Conservation (phyloP, 1,140 invertebrate species). For the Macrocentrus cingulum region DNA sequence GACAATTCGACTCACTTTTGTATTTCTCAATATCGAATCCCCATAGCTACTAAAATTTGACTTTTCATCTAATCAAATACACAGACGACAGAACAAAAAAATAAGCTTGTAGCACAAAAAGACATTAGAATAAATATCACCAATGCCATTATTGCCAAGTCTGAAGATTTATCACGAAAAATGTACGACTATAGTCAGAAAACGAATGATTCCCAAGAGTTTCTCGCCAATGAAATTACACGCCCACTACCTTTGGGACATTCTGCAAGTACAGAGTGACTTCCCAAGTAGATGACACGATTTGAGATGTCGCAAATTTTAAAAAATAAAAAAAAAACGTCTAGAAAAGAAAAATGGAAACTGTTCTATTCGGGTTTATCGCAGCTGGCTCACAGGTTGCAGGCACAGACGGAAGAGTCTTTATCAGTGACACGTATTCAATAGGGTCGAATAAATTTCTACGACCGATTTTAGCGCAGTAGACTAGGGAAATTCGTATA, state of each 20-base stretch:
- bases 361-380: too few relatives aligned
- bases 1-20: too few relatives aligned
- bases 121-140: slow-evolving; percentile 4
- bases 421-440: slow-evolving; percentile 4
- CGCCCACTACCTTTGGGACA: not conserved
- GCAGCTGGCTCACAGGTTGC: too few relatives aligned
- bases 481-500: slow-evolving; percentile 6
- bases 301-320: not conserved
- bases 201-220: slow-evolving; percentile 47
- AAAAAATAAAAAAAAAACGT: too few relatives aligned
- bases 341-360: too few relatives aligned
- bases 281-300: slow-evolving; percentile 2
- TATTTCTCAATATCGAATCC: too few relatives aligned
- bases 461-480: not conserved
- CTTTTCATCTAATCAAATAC: too few relatives aligned
- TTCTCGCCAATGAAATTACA: not conserved
- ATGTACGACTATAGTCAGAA: slow-evolving; percentile 33
- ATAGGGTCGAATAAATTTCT: slow-evolving; percentile 7
- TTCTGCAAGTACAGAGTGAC: not conserved
- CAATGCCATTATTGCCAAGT: slow-evolving; percentile 22
- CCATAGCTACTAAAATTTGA: too few relatives aligned
- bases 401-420: not conserved
- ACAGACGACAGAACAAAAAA: too few relatives aligned
- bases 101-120: too few relatives aligned
- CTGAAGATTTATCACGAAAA: slow-evolving; percentile 45